Evolutionary conservation across 2,113 vertebrate genomes (phyloP).

Genomic region (Gnathonemus longibarbis): DNA sequence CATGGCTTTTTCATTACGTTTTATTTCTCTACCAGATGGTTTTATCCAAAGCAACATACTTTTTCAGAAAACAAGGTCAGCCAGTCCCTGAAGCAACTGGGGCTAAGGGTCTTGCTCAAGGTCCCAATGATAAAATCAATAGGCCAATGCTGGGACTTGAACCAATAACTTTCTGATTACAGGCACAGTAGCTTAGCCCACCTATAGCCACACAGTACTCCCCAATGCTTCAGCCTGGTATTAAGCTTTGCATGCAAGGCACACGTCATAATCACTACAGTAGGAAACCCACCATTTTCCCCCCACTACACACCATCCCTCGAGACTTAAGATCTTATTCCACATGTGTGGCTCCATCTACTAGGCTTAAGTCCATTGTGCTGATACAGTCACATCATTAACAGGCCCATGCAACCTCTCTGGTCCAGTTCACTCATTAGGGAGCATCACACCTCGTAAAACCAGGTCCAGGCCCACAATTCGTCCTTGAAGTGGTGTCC

Average conservation of each 20-base stretch:
- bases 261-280: background rate
- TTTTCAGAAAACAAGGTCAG: background rate
- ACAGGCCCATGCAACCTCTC: slow-evolving; percentile 20
- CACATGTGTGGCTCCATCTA: slow-evolving; percentile 58
- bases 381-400: slow-evolving; percentile 54
- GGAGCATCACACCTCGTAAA: background rate
- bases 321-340: slow-evolving; percentile 48
- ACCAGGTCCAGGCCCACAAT: slow-evolving; percentile 32
- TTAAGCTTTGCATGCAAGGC: background rate
- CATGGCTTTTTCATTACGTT: background rate
- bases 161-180: background rate
- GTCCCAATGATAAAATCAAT: background rate
- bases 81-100: background rate
- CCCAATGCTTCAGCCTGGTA: background rate
- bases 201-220: background rate
- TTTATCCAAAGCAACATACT: background rate
- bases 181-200: background rate
- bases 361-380: slow-evolving; percentile 49
- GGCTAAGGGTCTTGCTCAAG: background rate
- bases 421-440: slow-evolving; percentile 7
- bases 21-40: background rate
- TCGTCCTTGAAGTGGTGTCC: slow-evolving; percentile 36
- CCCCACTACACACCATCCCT: slow-evolving; percentile 33
- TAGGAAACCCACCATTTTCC: background rate
- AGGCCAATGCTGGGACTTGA: background rate